phyloP scores from a whole-genome alignment of 1,140 invertebrate species.

The Trypoxylus dichotomus region DNA sequence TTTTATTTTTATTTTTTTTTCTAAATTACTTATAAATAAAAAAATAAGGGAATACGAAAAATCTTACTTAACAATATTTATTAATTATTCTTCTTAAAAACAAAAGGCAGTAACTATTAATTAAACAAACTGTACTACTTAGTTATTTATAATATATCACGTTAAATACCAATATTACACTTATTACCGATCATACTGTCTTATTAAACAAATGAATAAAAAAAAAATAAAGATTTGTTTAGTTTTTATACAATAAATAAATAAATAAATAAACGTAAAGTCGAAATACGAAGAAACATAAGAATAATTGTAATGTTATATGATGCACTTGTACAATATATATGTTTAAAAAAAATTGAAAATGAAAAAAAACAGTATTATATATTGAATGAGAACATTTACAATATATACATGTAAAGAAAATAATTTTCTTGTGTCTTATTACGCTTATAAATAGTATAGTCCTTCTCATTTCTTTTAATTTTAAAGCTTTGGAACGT shows the following conservation, averaged over 20 bases:
- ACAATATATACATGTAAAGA: constrained; percentile 25
- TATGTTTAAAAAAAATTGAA: neutral
- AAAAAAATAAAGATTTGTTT: neutral
- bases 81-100: too few species aligned
- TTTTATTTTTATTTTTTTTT: too few species aligned
- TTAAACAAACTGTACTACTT: too few species aligned
- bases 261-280: neutral
- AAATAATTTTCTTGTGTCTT: too few species aligned
- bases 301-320: neutral
- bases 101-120: too few species aligned
- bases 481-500: too few species aligned
- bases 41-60: too few species aligned
- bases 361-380: constrained; percentile 16
- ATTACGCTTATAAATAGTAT: too few species aligned
- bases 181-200: neutral
- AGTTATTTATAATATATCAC: too few species aligned
- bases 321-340: constrained; percentile 9
- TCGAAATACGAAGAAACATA: neutral
- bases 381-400: constrained; percentile 25
- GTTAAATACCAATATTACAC: neutral
- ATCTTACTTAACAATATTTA: too few species aligned
- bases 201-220: constrained; percentile 1
- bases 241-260: constrained; percentile 17
- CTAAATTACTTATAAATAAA: too few species aligned
- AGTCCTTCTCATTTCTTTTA: too few species aligned